Percentiles rank a stretch among this genome's conserved stretches.
phyloP scores from a whole-genome alignment of 1,140 invertebrate species.

The Drosophila repleta region DNA sequence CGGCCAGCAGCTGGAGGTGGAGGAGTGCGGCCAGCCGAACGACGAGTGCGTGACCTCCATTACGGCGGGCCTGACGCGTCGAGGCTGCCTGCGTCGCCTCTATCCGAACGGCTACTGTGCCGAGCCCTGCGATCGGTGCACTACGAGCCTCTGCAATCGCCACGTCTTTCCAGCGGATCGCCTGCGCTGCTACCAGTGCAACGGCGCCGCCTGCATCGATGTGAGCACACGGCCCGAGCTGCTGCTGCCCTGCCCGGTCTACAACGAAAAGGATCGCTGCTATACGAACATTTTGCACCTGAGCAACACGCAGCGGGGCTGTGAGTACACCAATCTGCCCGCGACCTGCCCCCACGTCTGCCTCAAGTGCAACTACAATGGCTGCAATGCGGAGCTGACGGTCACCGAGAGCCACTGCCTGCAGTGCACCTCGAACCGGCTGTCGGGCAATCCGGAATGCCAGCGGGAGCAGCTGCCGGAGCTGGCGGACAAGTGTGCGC shows the following conservation, averaged over 20 bases:
- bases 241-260: constrained; percentile 66
- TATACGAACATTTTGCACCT: constrained; percentile 68
- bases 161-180: constrained; percentile 67
- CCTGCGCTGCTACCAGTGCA: constrained; percentile 73
- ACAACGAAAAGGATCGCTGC: constrained; percentile 63
- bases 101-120: constrained; percentile 70
- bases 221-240: constrained; percentile 45
- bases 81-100: constrained; percentile 60
- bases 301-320: constrained; percentile 65
- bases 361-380: constrained; percentile 77
- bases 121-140: constrained; percentile 66
- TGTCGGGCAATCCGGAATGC: constrained; percentile 53
- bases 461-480: constrained; percentile 45
- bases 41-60: constrained; percentile 71
- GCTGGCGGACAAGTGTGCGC: constrained; percentile 15
- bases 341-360: constrained; percentile 64
- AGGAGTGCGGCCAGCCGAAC: constrained; percentile 47
- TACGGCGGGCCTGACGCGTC: constrained; percentile 63
- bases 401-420: constrained; percentile 61
- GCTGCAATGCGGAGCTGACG: constrained; percentile 65
- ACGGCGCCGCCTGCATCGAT: constrained; percentile 64
- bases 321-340: constrained; percentile 61
- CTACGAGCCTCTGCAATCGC: constrained; percentile 69
- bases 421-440: constrained; percentile 49
- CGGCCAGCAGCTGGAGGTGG: constrained; percentile 71